Percentiles rank a stretch among this genome's conserved stretches.
Conservation (phyloP, 2,113 vertebrate genomes). For the Neogobius melanostomus region DNA sequence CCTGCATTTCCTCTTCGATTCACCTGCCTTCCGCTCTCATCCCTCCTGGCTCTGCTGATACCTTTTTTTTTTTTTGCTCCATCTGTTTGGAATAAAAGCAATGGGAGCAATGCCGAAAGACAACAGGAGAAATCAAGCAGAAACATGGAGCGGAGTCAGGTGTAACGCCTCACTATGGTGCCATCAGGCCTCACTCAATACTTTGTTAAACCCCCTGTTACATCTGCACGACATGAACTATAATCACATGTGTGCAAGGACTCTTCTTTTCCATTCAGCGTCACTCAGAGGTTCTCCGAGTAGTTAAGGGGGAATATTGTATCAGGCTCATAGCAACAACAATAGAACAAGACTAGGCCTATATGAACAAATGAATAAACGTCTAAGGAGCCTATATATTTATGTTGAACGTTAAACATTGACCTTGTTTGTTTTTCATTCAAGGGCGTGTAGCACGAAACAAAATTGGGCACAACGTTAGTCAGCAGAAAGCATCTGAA, state of each 20-base stretch:
- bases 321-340: too few relatives aligned
- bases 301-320: too few relatives aligned
- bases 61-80: constrained; percentile 44
- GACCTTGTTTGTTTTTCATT: too few relatives aligned
- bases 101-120: constrained; percentile 34
- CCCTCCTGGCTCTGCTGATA: constrained; percentile 28
- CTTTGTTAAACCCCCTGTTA: constrained; percentile 33
- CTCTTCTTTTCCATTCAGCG: background rate
- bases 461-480: too few relatives aligned
- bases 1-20: background rate
- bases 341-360: too few relatives aligned
- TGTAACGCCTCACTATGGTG: constrained; percentile 49
- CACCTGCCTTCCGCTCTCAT: background rate
- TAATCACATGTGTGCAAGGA: constrained; percentile 18
- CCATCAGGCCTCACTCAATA: constrained; percentile 35
- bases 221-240: constrained; percentile 31
- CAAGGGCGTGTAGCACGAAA: too few relatives aligned
- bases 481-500: too few relatives aligned
- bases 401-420: too few relatives aligned
- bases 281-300: background rate
- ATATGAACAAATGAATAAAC: too few relatives aligned
- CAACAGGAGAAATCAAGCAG: constrained; percentile 28
- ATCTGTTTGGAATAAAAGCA: constrained; percentile 54
- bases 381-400: too few relatives aligned
- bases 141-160: constrained; percentile 58